Evolutionary conservation across 2,113 vertebrate genomes (phyloP).

Genomic region (Mormyrus iriodes): DNA sequence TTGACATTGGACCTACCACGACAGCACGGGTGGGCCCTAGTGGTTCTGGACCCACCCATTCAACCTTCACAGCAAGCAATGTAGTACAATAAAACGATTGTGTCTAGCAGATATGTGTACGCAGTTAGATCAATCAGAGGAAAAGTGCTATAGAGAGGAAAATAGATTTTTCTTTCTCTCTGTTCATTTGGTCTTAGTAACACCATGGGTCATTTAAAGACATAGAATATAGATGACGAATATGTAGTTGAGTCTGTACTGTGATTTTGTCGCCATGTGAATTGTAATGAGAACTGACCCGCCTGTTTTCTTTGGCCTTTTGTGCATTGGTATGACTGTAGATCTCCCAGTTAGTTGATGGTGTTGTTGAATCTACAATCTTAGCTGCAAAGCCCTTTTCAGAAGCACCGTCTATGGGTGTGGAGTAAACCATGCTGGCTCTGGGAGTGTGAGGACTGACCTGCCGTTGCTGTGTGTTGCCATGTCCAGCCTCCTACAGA

Average conservation of each 20-base stretch:
- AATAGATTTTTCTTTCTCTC: background rate
- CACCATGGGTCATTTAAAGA: too few relatives aligned
- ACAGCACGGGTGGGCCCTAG: too few relatives aligned
- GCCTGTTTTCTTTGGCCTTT: background rate
- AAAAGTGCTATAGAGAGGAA: background rate
- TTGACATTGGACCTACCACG: too few relatives aligned
- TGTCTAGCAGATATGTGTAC: background rate
- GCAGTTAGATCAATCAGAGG: background rate
- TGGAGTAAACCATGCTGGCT: background rate
- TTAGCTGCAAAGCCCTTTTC: too few relatives aligned
- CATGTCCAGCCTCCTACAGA: background rate
- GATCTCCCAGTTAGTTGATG: background rate
- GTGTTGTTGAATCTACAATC: background rate
- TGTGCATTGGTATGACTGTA: background rate
- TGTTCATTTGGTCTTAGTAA: too few relatives aligned
- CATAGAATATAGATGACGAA: too few relatives aligned
- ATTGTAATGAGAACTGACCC: background rate
- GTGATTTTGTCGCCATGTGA: too few relatives aligned
- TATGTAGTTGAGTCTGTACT: too few relatives aligned
- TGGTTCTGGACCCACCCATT: background rate
- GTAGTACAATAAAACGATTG: too few relatives aligned
- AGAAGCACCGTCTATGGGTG: background rate
- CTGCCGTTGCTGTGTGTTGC: background rate
- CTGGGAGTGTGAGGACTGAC: background rate
- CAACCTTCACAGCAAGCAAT: background rate